These are phyloP conservation scores for Cassiopea xamachana DNA, from an alignment of 30 jellyfish, hydroid and myxozoan species.

Conservation along the genomic window DNA sequence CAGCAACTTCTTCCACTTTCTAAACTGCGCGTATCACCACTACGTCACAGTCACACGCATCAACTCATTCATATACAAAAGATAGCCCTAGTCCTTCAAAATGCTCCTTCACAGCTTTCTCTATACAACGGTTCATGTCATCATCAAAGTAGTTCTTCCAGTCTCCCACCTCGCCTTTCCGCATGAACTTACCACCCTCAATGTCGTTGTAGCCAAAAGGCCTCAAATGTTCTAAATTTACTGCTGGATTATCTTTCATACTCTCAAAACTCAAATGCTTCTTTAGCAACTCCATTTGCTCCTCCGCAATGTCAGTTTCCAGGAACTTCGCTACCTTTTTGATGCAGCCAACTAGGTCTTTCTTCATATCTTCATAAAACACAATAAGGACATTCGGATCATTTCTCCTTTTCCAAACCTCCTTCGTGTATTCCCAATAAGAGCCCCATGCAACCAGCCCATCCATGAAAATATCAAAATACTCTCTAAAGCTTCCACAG, in stretches of 20 bases:
- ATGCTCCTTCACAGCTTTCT: conserved; percentile 55
- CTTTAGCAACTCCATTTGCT: conserved; percentile 3
- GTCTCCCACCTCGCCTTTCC: conserved; percentile 52
- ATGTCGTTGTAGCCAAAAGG: conserved; percentile 16
- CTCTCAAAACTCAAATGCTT: conserved; percentile 43
- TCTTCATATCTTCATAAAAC: conserved; percentile 55
- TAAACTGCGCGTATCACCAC: not conserved
- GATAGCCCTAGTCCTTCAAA: conserved; percentile 33
- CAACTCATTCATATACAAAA: conserved; percentile 13
- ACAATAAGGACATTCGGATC: conserved; percentile 40
- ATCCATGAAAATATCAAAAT: conserved; percentile 35
- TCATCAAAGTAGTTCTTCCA: conserved; percentile 56
- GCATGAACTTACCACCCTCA: conserved; percentile 29
- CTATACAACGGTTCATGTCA: conserved; percentile 32
- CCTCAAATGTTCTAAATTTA: conserved; percentile 27
- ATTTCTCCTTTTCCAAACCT: conserved; percentile 47
- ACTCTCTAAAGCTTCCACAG: conserved; percentile 29
- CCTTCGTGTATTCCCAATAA: conserved; percentile 46
- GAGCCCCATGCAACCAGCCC: conserved; percentile 44
- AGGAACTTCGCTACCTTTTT: conserved; percentile 35
- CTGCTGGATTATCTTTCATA: conserved; percentile 29
- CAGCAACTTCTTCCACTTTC: too few species aligned
- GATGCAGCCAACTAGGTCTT: conserved; percentile 18
- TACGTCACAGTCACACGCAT: not conserved
- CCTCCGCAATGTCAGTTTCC: conserved; percentile 2